A percentile compares a stretch with the other conserved stretches of the same genome.
phyloP scores from a whole-genome alignment of 2,113 vertebrate species.

The Caranx melampygus region DNA sequence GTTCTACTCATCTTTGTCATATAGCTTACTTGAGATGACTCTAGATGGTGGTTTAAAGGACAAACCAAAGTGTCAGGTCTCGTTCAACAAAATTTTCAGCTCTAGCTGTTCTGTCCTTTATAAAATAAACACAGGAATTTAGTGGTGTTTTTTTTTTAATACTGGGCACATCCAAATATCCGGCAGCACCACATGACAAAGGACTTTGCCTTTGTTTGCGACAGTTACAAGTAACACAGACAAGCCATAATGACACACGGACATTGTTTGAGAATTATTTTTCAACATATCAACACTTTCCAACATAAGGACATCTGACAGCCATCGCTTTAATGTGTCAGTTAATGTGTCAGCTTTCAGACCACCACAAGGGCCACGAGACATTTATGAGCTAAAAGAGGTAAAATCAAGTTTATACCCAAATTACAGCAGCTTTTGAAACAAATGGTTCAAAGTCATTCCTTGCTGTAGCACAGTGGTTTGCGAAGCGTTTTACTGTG shows the following conservation, averaged over 20 bases:
- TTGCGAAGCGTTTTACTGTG: slow-evolving; percentile 12
- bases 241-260: neutral
- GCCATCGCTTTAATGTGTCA: neutral
- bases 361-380: neutral
- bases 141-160: neutral
- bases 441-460: neutral
- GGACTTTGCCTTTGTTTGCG: neutral
- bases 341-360: neutral
- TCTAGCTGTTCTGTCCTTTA: neutral
- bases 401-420: neutral
- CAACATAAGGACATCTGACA: neutral
- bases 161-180: neutral
- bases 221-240: neutral
- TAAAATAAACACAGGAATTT: neutral
- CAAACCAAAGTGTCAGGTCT: neutral
- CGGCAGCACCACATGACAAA: neutral
- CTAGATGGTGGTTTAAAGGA: neutral
- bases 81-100: neutral
- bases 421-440: neutral
- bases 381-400: neutral
- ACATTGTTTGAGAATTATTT: neutral
- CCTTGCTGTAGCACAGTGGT: neutral
- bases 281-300: neutral
- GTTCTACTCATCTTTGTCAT: neutral
- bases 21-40: neutral